Percentiles rank a stretch among this genome's conserved stretches.
phyloP scores from a whole-genome alignment of 2,888 invertebrate species.

The Listrodromus nycthemerus region DNA sequence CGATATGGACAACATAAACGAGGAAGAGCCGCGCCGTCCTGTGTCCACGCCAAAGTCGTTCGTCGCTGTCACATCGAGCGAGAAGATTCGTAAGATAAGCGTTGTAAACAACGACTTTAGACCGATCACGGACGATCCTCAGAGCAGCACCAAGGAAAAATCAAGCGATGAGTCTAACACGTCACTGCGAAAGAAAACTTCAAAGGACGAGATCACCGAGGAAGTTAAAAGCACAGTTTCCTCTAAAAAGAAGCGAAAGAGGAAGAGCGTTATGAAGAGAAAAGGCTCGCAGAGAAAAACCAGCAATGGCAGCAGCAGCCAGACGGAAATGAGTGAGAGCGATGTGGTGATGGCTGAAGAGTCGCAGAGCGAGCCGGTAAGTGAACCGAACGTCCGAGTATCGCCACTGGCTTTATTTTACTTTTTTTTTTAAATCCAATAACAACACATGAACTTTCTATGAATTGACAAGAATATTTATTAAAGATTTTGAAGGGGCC shows the following conservation, averaged over 20 bases:
- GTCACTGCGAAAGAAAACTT: constrained; percentile 79
- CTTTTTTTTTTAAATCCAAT: not conserved
- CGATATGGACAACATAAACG: constrained; percentile 89
- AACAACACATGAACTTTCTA: not conserved
- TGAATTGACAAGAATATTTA: constrained; percentile 56
- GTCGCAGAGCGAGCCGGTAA: constrained; percentile 75
- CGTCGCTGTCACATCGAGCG: constrained; percentile 85
- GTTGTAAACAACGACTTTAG: constrained; percentile 88
- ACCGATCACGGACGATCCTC: constrained; percentile 85
- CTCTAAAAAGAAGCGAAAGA: constrained; percentile 91
- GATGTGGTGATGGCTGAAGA: constrained; percentile 73
- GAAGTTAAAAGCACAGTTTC: constrained; percentile 86
- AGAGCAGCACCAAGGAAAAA: constrained; percentile 76
- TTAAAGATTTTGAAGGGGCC: constrained; percentile 75
- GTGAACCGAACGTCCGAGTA: constrained; percentile 36
- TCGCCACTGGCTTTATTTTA: not conserved
- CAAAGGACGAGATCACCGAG: constrained; percentile 82
- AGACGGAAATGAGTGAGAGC: constrained; percentile 78
- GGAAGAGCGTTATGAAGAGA: constrained; percentile 92
- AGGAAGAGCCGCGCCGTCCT: constrained; percentile 76
- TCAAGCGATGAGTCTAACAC: constrained; percentile 79
- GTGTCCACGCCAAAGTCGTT: constrained; percentile 83
- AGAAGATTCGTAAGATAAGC: constrained; percentile 87
- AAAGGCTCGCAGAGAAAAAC: constrained; percentile 91
- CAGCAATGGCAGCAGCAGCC: constrained; percentile 81